Evolutionary conservation across 2,888 invertebrate genomes (phyloP).

Genomic region (Exocentrus adspersus): DNA sequence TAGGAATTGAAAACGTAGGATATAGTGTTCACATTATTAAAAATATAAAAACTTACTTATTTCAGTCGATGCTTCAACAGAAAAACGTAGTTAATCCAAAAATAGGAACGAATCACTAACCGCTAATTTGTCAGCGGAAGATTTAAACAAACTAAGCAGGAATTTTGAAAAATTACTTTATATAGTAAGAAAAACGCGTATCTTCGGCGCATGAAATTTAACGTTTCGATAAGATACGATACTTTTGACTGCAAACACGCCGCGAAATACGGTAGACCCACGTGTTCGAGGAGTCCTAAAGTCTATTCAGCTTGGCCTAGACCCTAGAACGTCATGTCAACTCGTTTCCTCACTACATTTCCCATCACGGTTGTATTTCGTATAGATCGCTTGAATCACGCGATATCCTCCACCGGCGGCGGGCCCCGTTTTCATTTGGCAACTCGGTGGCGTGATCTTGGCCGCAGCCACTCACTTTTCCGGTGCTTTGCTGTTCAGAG

Average conservation of each 20-base stretch:
- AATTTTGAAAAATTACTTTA: slow-evolving; percentile 17
- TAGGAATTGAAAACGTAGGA: too few relatives aligned
- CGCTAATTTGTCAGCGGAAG: background rate
- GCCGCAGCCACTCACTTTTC: slow-evolving; percentile 16
- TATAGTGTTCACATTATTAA: too few relatives aligned
- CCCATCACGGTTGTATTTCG: slow-evolving; percentile 7
- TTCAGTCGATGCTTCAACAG: background rate
- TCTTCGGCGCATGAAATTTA: slow-evolving; percentile 15
- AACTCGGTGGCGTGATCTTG: slow-evolving; percentile 36
- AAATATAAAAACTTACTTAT: too few relatives aligned
- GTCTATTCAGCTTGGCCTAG: slow-evolving; percentile 11
- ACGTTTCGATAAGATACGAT: slow-evolving; percentile 9
- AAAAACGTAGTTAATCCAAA: too few relatives aligned
- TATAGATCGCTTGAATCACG: slow-evolving; percentile 31
- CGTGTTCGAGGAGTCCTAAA: slow-evolving; percentile 13
- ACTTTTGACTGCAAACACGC: background rate
- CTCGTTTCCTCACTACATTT: slow-evolving; percentile 7
- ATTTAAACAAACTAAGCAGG: background rate
- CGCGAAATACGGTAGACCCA: slow-evolving; percentile 5
- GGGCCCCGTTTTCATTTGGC: slow-evolving; percentile 32
- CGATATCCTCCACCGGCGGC: slow-evolving; percentile 30
- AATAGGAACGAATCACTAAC: too few relatives aligned
- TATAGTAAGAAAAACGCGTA: slow-evolving; percentile 9
- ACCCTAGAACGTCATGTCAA: slow-evolving; percentile 20
- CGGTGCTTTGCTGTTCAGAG: background rate